Evolutionary conservation across 1,140 invertebrate genomes (phyloP), one percentile per base, ranked within the genome.

Genomic region (Drusus annulatus): DNA sequence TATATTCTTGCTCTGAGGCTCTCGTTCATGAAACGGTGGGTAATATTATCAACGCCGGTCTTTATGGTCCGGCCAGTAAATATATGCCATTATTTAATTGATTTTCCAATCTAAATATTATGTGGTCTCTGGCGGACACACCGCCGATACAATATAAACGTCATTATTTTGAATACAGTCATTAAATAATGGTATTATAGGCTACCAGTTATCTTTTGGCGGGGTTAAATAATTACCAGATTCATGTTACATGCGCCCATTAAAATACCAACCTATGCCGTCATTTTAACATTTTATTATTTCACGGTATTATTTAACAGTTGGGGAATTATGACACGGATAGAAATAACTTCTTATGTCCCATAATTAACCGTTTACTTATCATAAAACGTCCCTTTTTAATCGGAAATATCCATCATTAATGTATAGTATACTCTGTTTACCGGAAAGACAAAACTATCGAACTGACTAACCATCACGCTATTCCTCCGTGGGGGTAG

Each of bases 171-270:
- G 62, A 65, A 65, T 28, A 65, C 21, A 28, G 62, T 28, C 62
- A 65, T 65, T 65, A 65, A 65, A 28, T n/a, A 65, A 25, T 28
- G 16, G 28, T n/a, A 21, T 65, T 65, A 65, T 65, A 28, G 62
- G 36, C 62, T 65, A 65, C 62, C 36, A 65, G 62, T 65, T 65
- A 31, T 65, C 10, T 65, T 3, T 13, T 15, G 36, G 62, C 62
- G 16, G 6, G 23, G 13, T 28, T 65, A 31, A 65, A 16, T 60
- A 65, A 25, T 65, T 28, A 15, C 25, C 62, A 31, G 62, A n/a
- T 65, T 65, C 62, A 28, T 28, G 28, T 65, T 31, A 31, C 62
- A 17, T 28, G 36, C 36, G 36, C 36, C 62, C 28, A 65, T 65
- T 65, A 65, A 28, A 65, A 65, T 65, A 16, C 62, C 62, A 31